Base-by-base conservation (phyloP, 64 coral and sea anemone genomes). In the Pachyseris speciosa region DNA sequence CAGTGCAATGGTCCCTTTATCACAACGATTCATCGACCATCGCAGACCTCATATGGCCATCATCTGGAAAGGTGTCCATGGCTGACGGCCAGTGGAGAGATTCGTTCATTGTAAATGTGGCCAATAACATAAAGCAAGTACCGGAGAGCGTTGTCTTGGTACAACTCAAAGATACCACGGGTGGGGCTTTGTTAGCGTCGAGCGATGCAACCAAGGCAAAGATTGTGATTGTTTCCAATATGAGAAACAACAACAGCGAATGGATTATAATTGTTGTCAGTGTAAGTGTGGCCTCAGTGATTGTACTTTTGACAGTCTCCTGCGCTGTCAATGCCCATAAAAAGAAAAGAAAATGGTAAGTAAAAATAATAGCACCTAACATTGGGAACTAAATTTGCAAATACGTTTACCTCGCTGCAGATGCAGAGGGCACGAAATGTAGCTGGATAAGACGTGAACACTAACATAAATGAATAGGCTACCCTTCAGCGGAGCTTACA, bases 61-160 rank as follows among this genome's bases (percentile, higher is more conserved):
- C 49, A 37, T 80, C 89, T 7, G 94, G 94, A 17, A 74, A 66
- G 38, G 59, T 95, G 45, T n/a, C 66, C 0, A 72, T 95, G 48
- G 41, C 44, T 36, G 85, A 86, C 39, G 80, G 94, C 50, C 88
- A 95, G 31, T 95, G 94, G 94, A 95, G 87, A 17, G 68, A 64
- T 11, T 81, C 94, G 17, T 22, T 92, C 3, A 20, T 69, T 29
- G 20, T 95, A 20, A 87, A 80, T 50, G 53, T 95, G 3, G 74
- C 83, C 34, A 91, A 68, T 27, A 75, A 69, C 59, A 84, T 79
- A 19, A 67, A 25, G 11, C 38, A 88, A 57, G 58, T 88, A 8
- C 70, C 27, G 1, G 83, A 87, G 42, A 57, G 65, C 17, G 47
- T 59, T 1, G 28, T 83, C 42, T 92, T 49, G 64, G 48, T 81